Evolutionary conservation across 2,797 vertebrate genomes (phyloP).

Genomic region (Arremon aurantiirostris): DNA sequence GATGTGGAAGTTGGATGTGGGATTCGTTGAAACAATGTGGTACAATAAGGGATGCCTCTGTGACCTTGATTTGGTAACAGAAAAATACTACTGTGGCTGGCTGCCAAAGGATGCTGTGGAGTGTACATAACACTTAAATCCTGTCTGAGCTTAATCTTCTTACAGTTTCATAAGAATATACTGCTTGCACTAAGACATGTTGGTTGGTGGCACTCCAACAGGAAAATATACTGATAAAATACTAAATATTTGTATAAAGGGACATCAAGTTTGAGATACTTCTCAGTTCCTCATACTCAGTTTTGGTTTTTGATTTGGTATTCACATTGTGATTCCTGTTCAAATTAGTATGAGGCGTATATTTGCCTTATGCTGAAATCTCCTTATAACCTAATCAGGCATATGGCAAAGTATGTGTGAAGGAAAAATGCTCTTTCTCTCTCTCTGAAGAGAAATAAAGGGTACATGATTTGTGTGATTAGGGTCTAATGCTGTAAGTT

Average conservation of each 20-base stretch:
- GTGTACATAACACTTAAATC: constrained; percentile 66
- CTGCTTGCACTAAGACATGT: not conserved
- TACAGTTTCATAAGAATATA: constrained; percentile 36
- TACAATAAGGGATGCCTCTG: not conserved
- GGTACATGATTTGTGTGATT: not conserved
- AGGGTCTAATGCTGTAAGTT: not conserved
- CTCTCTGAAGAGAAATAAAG: not conserved
- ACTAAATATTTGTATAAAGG: not conserved
- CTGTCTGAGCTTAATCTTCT: constrained; percentile 68
- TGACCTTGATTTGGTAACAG: constrained; percentile 61
- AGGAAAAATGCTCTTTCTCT: not conserved
- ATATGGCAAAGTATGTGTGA: not conserved
- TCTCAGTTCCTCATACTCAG: not conserved
- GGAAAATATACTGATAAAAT: not conserved
- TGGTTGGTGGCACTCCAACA: not conserved
- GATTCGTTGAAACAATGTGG: not conserved
- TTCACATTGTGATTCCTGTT: not conserved
- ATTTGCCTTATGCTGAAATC: not conserved
- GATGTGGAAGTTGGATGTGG: not conserved
- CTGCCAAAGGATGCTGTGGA: constrained; percentile 38
- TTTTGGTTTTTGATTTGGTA: not conserved
- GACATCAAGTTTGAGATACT: not conserved
- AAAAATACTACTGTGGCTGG: constrained; percentile 6
- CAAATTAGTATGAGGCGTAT: not conserved
- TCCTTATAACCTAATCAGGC: not conserved